Evolutionary conservation across 2,888 invertebrate species (phyloP).

Genomic region (Pachymerium ferrugineum): DNA sequence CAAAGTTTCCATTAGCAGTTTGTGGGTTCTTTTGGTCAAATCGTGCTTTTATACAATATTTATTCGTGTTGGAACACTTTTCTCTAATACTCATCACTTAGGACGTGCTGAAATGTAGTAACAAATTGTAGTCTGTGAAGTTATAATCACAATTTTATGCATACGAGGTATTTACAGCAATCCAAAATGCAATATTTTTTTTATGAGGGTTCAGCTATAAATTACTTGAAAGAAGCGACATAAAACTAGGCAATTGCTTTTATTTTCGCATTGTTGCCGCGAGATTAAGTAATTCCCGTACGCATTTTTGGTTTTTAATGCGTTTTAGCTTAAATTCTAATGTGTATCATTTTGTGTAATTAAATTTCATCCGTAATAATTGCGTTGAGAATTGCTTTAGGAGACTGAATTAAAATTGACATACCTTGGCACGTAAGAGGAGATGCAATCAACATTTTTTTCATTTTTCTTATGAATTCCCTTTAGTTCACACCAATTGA

Average conservation of each 20-base stretch:
- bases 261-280: slow-evolving; percentile 5
- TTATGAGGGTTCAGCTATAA: no score
- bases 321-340: slow-evolving; percentile 13
- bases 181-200: no score
- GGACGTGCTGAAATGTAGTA: no score
- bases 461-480: not conserved
- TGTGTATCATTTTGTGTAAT: slow-evolving; percentile 22
- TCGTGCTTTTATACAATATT: no score
- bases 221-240: no score
- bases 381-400: slow-evolving; percentile 14
- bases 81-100: no score
- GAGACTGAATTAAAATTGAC: slow-evolving; percentile 27
- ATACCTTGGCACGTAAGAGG: slow-evolving; percentile 5
- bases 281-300: slow-evolving; percentile 24
- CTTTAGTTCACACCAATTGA: slow-evolving; percentile 8
- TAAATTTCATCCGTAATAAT: slow-evolving; percentile 10
- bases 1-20: no score
- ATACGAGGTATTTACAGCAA: no score
- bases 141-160: no score
- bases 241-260: slow-evolving; percentile 6
- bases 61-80: no score
- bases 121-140: no score
- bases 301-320: slow-evolving; percentile 27
- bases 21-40: no score
- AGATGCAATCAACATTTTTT: not conserved